Evolutionary conservation across 2,113 vertebrate genomes (phyloP), one percentile per base, ranked within the genome.

Genomic region (Proteles cristata): DNA sequence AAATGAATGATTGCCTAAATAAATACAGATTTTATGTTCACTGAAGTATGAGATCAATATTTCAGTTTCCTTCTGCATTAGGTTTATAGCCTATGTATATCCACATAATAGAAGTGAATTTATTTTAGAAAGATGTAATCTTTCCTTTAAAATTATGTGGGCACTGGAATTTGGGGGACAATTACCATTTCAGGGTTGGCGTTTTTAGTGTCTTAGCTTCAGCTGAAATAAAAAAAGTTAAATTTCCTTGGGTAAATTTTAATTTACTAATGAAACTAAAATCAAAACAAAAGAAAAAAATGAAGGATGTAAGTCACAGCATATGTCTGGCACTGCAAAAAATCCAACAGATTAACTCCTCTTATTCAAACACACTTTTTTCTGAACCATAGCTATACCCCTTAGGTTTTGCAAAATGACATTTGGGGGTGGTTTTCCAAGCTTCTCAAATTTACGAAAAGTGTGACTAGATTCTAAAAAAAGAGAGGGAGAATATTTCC

Each of bases 11-110:
- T 63, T 79, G 71, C 93, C 65, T 31, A 96, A 82, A 83, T 90
- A 97, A 97, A 82, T 82, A 84, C 43, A 58, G 45, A 79, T 88
- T 68, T 97, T 0, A 0, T 93, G 58, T 87, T 96, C 96, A 95
- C 39, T 77, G 66, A 65, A 80, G 94, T 96, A 83, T 92, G 23
- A 97, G 82, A 73, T 98, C 98, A 90, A 96, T 73, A 97, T 97
- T 55, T 86, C n/a, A 90, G 31, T 87, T 95, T 96, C 91, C 93
- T 94, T 87, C 43, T 97, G 68, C 65, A 96, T 88, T 82, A 35
- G 61, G 31, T 33, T 98, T 96, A 77, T 88, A 90, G 84, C 21
- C 45, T 53, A 80, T 19, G 5, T 58, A 23, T 53, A 19, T 21
- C 14, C 61, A 88, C 39, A 86, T 94, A 92, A 90, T 65, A 55